Conservation (phyloP, 2,888 invertebrate genomes). For the Harpagoxenus sublaevis region DNA sequence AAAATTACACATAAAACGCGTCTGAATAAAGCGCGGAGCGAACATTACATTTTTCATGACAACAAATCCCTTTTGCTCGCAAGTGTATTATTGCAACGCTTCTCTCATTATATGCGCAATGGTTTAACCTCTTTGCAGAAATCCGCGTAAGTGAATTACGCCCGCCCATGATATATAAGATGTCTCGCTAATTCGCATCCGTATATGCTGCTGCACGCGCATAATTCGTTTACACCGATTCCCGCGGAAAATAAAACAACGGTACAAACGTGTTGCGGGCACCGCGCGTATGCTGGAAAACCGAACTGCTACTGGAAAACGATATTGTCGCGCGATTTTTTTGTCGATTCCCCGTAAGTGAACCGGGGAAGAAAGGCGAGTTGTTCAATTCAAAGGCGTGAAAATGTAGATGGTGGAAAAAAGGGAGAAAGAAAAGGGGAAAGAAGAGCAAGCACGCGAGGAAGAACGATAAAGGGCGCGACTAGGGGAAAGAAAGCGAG, state of each 20-base stretch:
- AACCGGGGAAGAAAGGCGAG: neutral
- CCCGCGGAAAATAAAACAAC: constrained; percentile 19
- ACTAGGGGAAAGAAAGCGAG: neutral
- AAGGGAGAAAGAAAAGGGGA: neutral
- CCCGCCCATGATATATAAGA: constrained; percentile 22
- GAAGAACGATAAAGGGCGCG: constrained; percentile 8
- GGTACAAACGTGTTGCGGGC: constrained; percentile 8
- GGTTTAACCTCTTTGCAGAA: constrained; percentile 24
- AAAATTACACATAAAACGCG: constrained; percentile 55
- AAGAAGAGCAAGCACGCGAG: constrained; percentile 20
- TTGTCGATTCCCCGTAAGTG: neutral
- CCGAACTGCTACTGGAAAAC: constrained; percentile 10
- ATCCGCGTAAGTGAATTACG: constrained; percentile 47
- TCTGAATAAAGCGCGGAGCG: constrained; percentile 41
- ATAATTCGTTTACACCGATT: constrained; percentile 36
- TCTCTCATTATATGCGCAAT: constrained; percentile 36
- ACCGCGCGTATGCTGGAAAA: neutral
- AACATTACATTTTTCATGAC: constrained; percentile 41
- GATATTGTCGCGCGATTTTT: constrained; percentile 2
- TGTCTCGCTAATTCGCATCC: constrained; percentile 31
- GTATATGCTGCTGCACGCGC: constrained; percentile 3
- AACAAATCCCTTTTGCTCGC: constrained; percentile 13
- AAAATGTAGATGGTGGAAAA: neutral
- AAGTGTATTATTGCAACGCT: constrained; percentile 32
- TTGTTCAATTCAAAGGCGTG: constrained; percentile 3